Percentiles rank a stretch among this genome's conserved stretches.
Evolutionary conservation across 2,113 vertebrate species (phyloP).

Genomic region (Prunella fulvescens): DNA sequence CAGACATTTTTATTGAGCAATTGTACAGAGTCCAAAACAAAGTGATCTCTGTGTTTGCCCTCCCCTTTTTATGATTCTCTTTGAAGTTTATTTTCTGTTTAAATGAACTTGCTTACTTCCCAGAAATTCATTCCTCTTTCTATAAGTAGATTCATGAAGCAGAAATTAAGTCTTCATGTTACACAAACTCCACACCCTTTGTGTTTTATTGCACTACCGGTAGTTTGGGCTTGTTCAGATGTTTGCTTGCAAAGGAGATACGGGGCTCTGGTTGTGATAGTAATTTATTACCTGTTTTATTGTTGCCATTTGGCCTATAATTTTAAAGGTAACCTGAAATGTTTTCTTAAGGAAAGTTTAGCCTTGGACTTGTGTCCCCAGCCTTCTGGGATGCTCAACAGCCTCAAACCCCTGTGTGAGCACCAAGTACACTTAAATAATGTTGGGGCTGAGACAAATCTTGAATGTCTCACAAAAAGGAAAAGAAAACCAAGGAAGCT

Average conservation of each 20-base stretch:
- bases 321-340: constrained; percentile 25
- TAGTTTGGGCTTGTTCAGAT: constrained; percentile 24
- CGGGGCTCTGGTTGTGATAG: not conserved
- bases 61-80: constrained; percentile 24
- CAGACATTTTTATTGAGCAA: not conserved
- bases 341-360: not conserved
- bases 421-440: not conserved
- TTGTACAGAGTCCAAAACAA: not conserved
- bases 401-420: not conserved
- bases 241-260: not conserved
- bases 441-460: not conserved
- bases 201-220: constrained; percentile 3
- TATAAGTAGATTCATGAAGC: constrained; percentile 38
- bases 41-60: not conserved
- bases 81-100: constrained; percentile 45
- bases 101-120: constrained; percentile 53
- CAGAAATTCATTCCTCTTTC: constrained; percentile 69
- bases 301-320: not conserved
- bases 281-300: constrained; percentile 47
- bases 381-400: not conserved
- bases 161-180: constrained; percentile 34
- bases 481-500: not conserved
- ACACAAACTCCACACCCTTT: constrained; percentile 37
- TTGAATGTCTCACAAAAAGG: not conserved
- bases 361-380: not conserved